Evolutionary conservation across 2,113 vertebrate genomes (phyloP), one percentile per base, ranked within the genome.

Genomic region (Nerophis lumbriciformis): DNA sequence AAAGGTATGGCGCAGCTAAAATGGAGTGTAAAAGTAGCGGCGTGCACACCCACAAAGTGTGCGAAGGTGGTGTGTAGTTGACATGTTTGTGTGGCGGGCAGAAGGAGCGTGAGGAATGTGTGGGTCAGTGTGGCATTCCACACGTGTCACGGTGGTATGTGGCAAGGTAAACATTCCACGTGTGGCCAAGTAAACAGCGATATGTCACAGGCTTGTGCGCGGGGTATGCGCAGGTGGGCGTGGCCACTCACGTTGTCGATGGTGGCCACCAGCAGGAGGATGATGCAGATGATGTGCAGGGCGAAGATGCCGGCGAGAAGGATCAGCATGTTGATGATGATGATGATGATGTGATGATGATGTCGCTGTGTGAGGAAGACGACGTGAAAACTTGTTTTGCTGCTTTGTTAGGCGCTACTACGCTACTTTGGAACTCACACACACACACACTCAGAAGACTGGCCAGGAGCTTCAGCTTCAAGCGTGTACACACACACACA

Each of bases 281-380:
- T 52, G 71, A 88, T 83, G 77, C 56, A 69, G 0, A 76, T 21
- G 53, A 88, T 78, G 76, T 90, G 88, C 8, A 91, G 56, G 56
- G 58, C 48, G 39, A 90, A 87, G 70, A 91, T 88, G 53, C 59
- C 83, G 47, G 65, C 89, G 1, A 91, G 83, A 45, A 90, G 82
- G 39, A 89, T 60, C 84, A 87, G 77, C 90, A 91, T 91, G 86
- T 62, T 87, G 80, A 55, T 79, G 57, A 66, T 52, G 21, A 3
- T 28, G 71, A 87, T 53, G 71, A 88, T 83, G 77, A 53, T 69
- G 0, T 78, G 76, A 90, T 91, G 86, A 62, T 87, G 80, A 55
- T 79, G 57, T 66, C 50, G 19, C 87, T 87, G 68, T 8, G 13
- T 44, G 38, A 57, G 56, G 53, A 9, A 16, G 48, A 16, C 5